Conservation (phyloP, 2,888 invertebrate species). For the Idaea biselata region DNA sequence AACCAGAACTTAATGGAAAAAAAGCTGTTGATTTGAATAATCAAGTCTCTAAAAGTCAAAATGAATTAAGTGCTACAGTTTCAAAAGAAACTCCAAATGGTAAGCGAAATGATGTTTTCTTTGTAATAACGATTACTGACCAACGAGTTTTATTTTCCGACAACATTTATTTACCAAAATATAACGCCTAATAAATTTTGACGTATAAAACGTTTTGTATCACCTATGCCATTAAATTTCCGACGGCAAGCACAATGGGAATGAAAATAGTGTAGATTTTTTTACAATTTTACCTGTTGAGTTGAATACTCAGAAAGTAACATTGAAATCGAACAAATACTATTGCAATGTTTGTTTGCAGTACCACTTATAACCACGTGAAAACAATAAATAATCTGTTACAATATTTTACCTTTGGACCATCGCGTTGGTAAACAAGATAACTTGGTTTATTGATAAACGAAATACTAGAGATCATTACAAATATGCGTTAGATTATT, state of each 20-base stretch:
- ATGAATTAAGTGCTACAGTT: slow-evolving; percentile 39
- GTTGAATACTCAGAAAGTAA: not conserved
- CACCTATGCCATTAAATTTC: not conserved
- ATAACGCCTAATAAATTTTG: too few relatives aligned
- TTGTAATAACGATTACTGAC: too few relatives aligned
- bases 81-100: slow-evolving; percentile 41
- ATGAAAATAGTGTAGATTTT: not conserved
- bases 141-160: too few relatives aligned
- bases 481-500: not conserved
- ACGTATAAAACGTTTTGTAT: not conserved
- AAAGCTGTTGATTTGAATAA: slow-evolving; percentile 25
- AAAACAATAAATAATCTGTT: not conserved
- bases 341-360: not conserved
- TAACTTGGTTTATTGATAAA: slow-evolving; percentile 5
- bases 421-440: not conserved
- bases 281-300: not conserved
- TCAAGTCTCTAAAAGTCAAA: slow-evolving; percentile 46
- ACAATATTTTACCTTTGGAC: slow-evolving; percentile 4
- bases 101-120: slow-evolving; percentile 26
- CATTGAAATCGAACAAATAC: not conserved
- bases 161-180: too few relatives aligned
- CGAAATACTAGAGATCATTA: not conserved
- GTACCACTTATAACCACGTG: not conserved
- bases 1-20: slow-evolving; percentile 36
- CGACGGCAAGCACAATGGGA: not conserved